Base-by-base conservation (phyloP, 1,140 invertebrate genomes). In the Drosophila melanica region DNA sequence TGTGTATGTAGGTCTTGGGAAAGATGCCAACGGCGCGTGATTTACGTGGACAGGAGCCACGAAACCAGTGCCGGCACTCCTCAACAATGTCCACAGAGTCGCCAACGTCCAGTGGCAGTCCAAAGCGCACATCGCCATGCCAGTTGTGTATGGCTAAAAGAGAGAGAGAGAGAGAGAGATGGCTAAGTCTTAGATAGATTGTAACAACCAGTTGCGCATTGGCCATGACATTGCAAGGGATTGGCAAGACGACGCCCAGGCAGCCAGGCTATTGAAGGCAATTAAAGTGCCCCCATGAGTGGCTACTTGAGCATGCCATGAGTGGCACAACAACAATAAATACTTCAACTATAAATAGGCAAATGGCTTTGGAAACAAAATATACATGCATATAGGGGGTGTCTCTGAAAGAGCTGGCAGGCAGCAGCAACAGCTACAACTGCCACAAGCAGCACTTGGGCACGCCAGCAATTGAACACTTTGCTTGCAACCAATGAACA, bases 81-180 rank as follows among this genome's bases (percentile, higher is more conserved):
- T 98, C 97, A 71, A 97, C 93, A 79, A 98, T 97, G 89, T 98
- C 96, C 4, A 98, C 95, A 10, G 96, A 97, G 87, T 98, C 97
- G 70, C 97, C 97, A 78, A 98, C 97, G 92, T 97, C 96, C 67
- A 98, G 92, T 10, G 96, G 94, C 55, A 98, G 92, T 20, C 96
- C 97, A 81, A 95, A 96, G 54, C 95, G 94, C 18, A 95, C 95
- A 92, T 97, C 96, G 64, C 96, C 96, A 90, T 95, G 94, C 96
- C 96, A 98, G 91, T 97, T 98, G 93, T 97, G 97, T 59, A 98
- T 95, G 82, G 96, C 97, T 98, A 93, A 35, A 95, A 53, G 58
- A 48, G 16, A 16, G 16, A 8, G 8, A 66, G 30, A 37, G 62
- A 33, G 33, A 54, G 18, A 37, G 30, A 27, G 51, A 45, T 51